phyloP scores from a whole-genome alignment of 2,888 invertebrate genomes.

The Melinaea menophilus region DNA sequence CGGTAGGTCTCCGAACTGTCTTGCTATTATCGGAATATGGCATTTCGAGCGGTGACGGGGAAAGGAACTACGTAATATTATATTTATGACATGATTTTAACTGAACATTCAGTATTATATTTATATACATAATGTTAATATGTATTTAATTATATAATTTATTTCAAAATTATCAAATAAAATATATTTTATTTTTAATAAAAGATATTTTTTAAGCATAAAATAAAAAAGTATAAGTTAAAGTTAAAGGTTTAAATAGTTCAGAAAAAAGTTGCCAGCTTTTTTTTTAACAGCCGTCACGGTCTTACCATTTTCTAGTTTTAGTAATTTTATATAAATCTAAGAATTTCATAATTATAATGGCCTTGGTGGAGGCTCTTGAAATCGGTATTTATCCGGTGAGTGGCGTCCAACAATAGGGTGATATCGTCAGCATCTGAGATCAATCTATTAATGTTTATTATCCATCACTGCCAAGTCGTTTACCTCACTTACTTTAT shows the following conservation, averaged over 20 bases:
- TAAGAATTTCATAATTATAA: constrained; percentile 49
- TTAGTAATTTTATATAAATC: constrained; percentile 59
- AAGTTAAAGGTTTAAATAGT: too few relatives aligned
- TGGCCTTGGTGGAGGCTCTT: constrained; percentile 45
- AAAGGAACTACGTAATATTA: constrained; percentile 52
- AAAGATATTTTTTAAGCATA: too few relatives aligned
- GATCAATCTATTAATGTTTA: constrained; percentile 43
- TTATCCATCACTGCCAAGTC: constrained; percentile 34
- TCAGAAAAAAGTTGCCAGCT: constrained; percentile 3
- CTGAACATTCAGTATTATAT: constrained; percentile 27
- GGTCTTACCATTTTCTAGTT: constrained; percentile 43
- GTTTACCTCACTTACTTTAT: constrained; percentile 33
- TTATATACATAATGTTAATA: constrained; percentile 6
- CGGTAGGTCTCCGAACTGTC: constrained; percentile 17
- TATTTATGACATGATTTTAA: constrained; percentile 46
- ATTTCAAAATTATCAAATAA: too few relatives aligned
- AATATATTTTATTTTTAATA: too few relatives aligned
- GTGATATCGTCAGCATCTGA: constrained; percentile 35
- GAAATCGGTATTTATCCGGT: constrained; percentile 34
- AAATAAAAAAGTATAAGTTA: too few relatives aligned
- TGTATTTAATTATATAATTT: too few relatives aligned
- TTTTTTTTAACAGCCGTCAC: constrained; percentile 17
- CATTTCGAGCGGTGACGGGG: constrained; percentile 40
- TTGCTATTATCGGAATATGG: constrained; percentile 13
- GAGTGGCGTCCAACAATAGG: constrained; percentile 31